Base-by-base conservation (phyloP, 2,797 vertebrate species). In the Pseudomugil gertrudae region DNA sequence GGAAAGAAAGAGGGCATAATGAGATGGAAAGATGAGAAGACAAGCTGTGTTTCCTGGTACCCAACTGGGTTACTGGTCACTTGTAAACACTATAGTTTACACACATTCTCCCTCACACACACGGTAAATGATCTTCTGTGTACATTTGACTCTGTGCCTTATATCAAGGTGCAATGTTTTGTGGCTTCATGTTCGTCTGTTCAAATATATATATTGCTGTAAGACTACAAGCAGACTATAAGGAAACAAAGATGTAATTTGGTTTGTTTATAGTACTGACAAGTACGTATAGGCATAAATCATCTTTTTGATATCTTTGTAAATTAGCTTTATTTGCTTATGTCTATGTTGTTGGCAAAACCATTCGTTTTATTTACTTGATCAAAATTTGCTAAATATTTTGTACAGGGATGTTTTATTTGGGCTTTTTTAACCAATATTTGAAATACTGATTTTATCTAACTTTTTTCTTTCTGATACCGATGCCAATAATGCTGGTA, bases 71-170 rank as follows among this genome's bases (percentile, higher is more conserved):
- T 67, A 40, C 66, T 19, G 35, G 65, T 79, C 79, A 73, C 72
- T 87, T 79, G 66, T 81, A 79, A 80, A 81, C 75, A 81, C 76
- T 47, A 67, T 17, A 63, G 29, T 64, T 63, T 54, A 57, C 30
- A 65, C 65, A 74, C 36, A 38, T 36, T 43, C 23, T 36, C 26
- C 50, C 64, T 47, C 45, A 10, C 62, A 57, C 19, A 36, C 52
- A 33, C 32, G 47, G 47, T 69, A 35, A 62, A 61, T 40, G 52
- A 53, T 33, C 29, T 48, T 19, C 3, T 27, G 3, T 52, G n/a
- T 61, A 9, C 48, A 27, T 53, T 13, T 54, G 24, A 33, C 15
- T 57, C 5, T 30, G 2, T 52, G 29, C 47, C 51, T 35, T 32
- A 30, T 36, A 58, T 30, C 4, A 29, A 58, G 21, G 19, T 57